phyloP scores from a whole-genome alignment of 2,797 vertebrate species.

The Fundulus diaphanus region DNA sequence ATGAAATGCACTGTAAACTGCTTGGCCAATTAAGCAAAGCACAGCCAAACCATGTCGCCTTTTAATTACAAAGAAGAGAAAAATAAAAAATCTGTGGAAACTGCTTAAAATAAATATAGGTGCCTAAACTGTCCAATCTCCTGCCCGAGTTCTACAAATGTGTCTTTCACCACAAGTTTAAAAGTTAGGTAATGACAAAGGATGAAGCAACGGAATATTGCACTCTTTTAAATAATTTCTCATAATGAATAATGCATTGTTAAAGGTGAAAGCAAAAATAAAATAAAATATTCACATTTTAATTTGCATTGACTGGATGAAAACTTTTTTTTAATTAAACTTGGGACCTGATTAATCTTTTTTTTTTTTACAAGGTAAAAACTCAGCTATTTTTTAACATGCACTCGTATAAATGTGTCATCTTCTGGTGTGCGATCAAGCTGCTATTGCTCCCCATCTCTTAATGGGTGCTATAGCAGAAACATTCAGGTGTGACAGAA shows the following conservation, averaged over 20 bases:
- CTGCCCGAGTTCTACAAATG: constrained; percentile 8
- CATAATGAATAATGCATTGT: constrained; percentile 35
- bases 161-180: constrained; percentile 23
- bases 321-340: constrained; percentile 47
- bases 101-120: constrained; percentile 56
- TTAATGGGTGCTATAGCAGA: neutral
- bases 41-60: constrained; percentile 63
- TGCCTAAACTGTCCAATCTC: constrained; percentile 21
- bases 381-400: neutral
- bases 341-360: constrained; percentile 15
- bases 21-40: constrained; percentile 74
- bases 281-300: constrained; percentile 60
- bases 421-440: neutral
- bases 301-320: constrained; percentile 52
- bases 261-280: constrained; percentile 47
- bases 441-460: neutral
- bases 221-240: constrained; percentile 57
- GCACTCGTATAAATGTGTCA: neutral
- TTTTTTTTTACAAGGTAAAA: neutral
- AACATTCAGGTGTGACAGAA: neutral
- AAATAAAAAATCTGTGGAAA: constrained; percentile 48
- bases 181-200: constrained; percentile 12
- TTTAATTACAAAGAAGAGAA: constrained; percentile 63
- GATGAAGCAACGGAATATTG: constrained; percentile 31
- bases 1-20: constrained; percentile 75